These are phyloP conservation scores for Coreius guichenoti DNA, from an alignment of 2,797 vertebrate species.

Conservation along the genomic window DNA sequence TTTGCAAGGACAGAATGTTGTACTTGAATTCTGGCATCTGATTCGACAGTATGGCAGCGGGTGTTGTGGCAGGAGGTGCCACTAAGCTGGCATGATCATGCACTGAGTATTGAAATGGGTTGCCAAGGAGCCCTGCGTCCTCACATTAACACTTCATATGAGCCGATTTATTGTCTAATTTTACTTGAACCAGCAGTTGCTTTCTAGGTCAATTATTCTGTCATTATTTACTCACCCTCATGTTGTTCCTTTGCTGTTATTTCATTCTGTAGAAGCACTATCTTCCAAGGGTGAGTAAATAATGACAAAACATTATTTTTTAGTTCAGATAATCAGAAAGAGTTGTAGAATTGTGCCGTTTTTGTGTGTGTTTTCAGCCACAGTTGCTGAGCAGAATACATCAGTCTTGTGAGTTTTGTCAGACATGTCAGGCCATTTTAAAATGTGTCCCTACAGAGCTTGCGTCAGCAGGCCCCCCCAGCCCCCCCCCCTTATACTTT, in stretches of 20 bases:
- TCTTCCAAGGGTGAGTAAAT: not conserved
- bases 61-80: constrained; percentile 62
- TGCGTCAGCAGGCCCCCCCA: constrained; percentile 10
- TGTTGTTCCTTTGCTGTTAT: not conserved
- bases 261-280: not conserved
- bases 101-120: not conserved
- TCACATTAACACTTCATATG: constrained; percentile 63
- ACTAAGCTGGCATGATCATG: constrained; percentile 20
- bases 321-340: not conserved
- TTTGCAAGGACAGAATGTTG: constrained; percentile 7
- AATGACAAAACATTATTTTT: constrained; percentile 5
- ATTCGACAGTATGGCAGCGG: constrained; percentile 31
- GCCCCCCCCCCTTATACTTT: constrained; percentile 54
- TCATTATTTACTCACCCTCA: not conserved
- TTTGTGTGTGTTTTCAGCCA: constrained; percentile 52
- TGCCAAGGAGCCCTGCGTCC: constrained; percentile 63
- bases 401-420: constrained; percentile 63
- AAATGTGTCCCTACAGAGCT: constrained; percentile 50
- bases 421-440: constrained; percentile 56
- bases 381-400: constrained; percentile 39
- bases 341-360: constrained; percentile 22
- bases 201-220: constrained; percentile 69
- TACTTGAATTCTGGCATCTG: constrained; percentile 4
- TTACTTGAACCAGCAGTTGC: constrained; percentile 57
- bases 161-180: constrained; percentile 73